Evolutionary conservation across 2,113 vertebrate genomes (phyloP).

Genomic region (Leptosomus discolor): DNA sequence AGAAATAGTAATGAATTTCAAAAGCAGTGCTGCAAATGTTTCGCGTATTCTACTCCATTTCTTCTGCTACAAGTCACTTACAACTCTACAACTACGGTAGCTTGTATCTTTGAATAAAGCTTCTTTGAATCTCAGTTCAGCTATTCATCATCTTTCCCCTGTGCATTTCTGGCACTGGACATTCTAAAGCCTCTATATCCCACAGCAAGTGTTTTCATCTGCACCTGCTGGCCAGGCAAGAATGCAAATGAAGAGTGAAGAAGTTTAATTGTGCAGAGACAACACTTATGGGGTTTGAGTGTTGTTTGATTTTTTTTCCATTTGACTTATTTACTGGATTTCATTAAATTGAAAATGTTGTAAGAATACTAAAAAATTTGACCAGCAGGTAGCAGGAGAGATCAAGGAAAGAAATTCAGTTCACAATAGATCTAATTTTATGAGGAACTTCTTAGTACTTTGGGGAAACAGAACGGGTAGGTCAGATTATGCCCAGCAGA

Average conservation of each 20-base stretch:
- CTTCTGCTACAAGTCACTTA: not conserved
- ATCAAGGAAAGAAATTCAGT: not conserved
- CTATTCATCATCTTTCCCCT: not conserved
- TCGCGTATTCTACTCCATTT: rapidly evolving
- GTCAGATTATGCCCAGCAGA: not conserved
- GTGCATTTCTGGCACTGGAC: not conserved
- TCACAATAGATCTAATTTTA: not conserved
- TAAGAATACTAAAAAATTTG: not conserved
- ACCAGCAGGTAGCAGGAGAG: conserved; percentile 39
- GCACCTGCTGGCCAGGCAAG: not conserved
- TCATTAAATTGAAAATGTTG: not conserved
- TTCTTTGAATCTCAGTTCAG: not conserved
- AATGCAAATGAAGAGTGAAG: not conserved
- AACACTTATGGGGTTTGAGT: not conserved
- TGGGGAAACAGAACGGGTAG: rapidly evolving
- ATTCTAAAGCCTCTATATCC: not conserved
- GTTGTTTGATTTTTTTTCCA: not conserved
- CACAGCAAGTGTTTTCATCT: not conserved
- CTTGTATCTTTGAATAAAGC: not conserved
- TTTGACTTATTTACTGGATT: not conserved
- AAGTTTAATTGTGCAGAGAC: not conserved
- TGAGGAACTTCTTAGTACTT: not conserved
- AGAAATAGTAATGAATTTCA: not conserved
- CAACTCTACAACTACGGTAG: not conserved
- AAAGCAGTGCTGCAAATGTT: not conserved